These are phyloP conservation scores for Trinectes maculatus DNA, from an alignment of 2,113 vertebrate genomes.

Conservation along the genomic window DNA sequence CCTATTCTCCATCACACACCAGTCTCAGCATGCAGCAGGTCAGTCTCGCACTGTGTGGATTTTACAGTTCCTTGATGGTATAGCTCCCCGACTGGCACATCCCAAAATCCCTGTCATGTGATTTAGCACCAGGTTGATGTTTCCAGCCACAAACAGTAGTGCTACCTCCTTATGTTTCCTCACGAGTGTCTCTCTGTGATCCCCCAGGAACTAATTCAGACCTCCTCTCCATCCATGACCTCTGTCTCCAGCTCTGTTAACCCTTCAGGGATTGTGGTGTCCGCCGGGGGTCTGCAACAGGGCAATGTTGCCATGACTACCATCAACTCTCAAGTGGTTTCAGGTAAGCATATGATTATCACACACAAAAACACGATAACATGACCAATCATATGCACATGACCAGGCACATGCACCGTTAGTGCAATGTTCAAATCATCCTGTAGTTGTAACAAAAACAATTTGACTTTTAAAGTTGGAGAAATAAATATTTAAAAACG, in stretches of 20 bases:
- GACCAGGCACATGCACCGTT: neutral
- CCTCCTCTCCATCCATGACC: conserved; percentile 90
- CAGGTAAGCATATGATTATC: conserved; percentile 81
- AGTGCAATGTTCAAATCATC: neutral
- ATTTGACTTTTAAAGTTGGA: too few species aligned
- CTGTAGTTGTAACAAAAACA: neutral
- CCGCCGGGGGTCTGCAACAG: conserved; percentile 88
- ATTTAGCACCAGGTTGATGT: conserved; percentile 29
- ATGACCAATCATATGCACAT: too few species aligned
- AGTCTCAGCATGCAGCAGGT: conserved; percentile 92
- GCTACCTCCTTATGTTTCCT: conserved; percentile 30
- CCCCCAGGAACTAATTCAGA: conserved; percentile 93
- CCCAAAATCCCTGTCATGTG: neutral
- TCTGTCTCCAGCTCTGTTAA: conserved; percentile 89
- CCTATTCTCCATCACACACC: conserved; percentile 95
- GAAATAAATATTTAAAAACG: too few species aligned
- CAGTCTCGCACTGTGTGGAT: conserved; percentile 18
- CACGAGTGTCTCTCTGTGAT: conserved; percentile 71
- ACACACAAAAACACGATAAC: conserved; percentile 2
- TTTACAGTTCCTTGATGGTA: neutral
- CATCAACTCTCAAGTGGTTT: conserved; percentile 90
- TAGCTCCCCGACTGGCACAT: neutral
- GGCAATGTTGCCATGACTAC: conserved; percentile 91
- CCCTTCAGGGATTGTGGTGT: conserved; percentile 91
- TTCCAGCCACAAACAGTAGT: conserved; percentile 25